Evolutionary conservation across 2,113 vertebrate genomes (phyloP).

Genomic region (Sus scrofa): T2T-Sscrofa CM000817.6:106242001-106242500

Average conservation of each 20-base stretch:
- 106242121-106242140: not conserved
- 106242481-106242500: not conserved
- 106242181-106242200: not conserved
- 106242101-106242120: constrained; percentile 38
- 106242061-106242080: not conserved
- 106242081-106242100: not conserved
- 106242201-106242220: not conserved
- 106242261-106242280: not conserved
- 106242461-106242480: not conserved
- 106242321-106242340: not conserved
- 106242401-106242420: constrained; percentile 31
- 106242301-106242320: not conserved
- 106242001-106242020: not conserved
- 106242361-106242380: not conserved
- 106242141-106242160: constrained; percentile 46
- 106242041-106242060: not conserved
- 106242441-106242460: not conserved
- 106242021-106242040: not conserved
- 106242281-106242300: not conserved
- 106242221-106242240: not conserved
- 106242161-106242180: not conserved
- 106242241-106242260: not conserved
- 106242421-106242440: not conserved
- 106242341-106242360: not conserved
- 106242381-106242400: not conserved